These are phyloP conservation scores for Odocoileus hemionus DNA, from an alignment of 2,113 vertebrate genomes.

Conservation along the genomic window DNA sequence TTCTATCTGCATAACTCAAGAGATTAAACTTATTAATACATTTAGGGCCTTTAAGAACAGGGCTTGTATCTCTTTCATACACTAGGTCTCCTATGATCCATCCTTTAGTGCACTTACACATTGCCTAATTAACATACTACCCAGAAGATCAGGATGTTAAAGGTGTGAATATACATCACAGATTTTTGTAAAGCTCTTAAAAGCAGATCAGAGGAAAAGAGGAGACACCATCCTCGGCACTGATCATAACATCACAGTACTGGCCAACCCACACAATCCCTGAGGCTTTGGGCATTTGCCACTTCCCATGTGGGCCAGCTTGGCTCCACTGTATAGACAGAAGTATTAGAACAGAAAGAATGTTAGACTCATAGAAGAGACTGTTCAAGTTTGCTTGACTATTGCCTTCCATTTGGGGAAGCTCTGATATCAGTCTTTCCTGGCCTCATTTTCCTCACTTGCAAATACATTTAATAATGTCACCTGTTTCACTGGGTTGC, in stretches of 20 bases:
- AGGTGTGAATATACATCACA: neutral
- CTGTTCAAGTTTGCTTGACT: neutral
- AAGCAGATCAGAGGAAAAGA: neutral
- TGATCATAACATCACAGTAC: neutral
- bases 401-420: neutral
- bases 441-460: neutral
- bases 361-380: neutral
- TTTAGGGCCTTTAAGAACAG: neutral
- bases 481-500: neutral
- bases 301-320: neutral
- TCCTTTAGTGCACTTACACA: neutral
- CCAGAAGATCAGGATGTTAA: neutral
- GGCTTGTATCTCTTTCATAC: neutral
- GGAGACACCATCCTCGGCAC: neutral
- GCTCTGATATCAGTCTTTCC: neutral
- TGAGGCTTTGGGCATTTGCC: neutral
- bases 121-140: neutral
- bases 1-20: slow-evolving; percentile 31
- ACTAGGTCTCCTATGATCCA: neutral
- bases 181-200: neutral
- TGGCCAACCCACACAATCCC: neutral
- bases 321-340: neutral
- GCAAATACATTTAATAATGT: neutral
- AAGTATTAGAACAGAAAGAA: neutral
- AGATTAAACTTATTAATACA: slow-evolving; percentile 29